Evolutionary conservation across 2,797 vertebrate genomes (phyloP), one percentile per base, ranked within the genome.

Genomic region (Megalops cyprinoides): DNA sequence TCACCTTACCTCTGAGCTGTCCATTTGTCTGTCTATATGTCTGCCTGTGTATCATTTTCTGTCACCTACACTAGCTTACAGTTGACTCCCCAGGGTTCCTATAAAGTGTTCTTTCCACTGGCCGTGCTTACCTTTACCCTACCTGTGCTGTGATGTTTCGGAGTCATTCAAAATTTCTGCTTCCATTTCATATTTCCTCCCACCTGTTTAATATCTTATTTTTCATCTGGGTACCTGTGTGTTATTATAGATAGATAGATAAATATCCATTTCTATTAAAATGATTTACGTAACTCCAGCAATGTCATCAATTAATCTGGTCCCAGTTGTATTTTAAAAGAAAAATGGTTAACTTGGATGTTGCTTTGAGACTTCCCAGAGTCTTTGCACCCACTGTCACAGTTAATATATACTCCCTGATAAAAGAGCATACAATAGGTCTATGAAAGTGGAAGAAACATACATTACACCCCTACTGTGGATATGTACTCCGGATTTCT

Each of bases 11-110:
- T 39, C 4, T 42, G 10, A 37, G 4, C 42, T 60, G 39, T 12
- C 55, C 55, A 23, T 23, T n/a, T 18, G 6, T 48, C 42, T 71
- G 23, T 69, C n/a, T n/a, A 34, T 4, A 28, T 34, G 28, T 46
- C 12, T 25, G 37, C 82, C 80, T 84, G 15, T 56, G 14, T 39
- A n/a, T 28, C 12, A 56, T 18, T 73, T 18, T 65, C 28, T 48
- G 42, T 48, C 44, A 8, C 6, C 1, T 55, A 48, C 20, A 6
- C 28, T 44, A 1, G 23, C 48, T 60, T 42, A 1, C 37, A 8
- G 56, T 31, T 1, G 18, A 53, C 55, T 20, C 49, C 58, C 80
- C 56, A 34, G 23, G 39, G 34, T n/a, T 28, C 53, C 23, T 56
- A 8, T 28, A 25, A 23, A 60, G 4, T 56, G 23, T n/a, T 56